A percentile compares a stretch with the other conserved stretches of the same genome.
phyloP scores from a whole-genome alignment of 2,797 vertebrate genomes.

The Moxostoma hubbsi region DNA sequence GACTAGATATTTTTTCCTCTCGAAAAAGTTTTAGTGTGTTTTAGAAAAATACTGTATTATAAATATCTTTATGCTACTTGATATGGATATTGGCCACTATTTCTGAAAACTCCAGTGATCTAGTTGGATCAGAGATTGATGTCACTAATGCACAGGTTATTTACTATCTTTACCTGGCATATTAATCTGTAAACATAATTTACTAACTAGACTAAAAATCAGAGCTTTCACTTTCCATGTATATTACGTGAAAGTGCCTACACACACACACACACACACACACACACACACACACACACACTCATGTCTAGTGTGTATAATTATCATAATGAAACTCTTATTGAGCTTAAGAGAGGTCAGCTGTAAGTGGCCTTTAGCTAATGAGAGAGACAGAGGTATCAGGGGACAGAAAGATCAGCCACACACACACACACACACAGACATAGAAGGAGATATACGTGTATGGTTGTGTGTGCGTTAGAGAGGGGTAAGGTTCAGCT shows the following conservation, averaged over 20 bases:
- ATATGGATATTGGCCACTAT: too few species aligned
- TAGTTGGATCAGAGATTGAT: background rate
- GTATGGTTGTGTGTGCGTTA: background rate
- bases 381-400: conserved; percentile 52
- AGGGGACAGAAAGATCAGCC: conserved; percentile 50
- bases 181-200: background rate
- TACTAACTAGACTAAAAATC: background rate
- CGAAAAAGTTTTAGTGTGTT: too few species aligned
- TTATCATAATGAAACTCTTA: conserved; percentile 56
- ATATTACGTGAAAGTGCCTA: background rate
- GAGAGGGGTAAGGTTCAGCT: conserved; percentile 49
- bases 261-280: conserved; percentile 15
- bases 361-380: conserved; percentile 59
- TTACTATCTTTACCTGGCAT: background rate
- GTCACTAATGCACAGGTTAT: background rate
- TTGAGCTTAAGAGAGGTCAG: conserved; percentile 56
- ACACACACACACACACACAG: conserved; percentile 35
- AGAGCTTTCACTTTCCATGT: conserved; percentile 5
- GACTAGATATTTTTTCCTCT: too few species aligned
- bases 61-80: too few species aligned
- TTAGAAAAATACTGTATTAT: too few species aligned
- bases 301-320: conserved; percentile 45
- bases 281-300: background rate
- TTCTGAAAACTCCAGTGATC: too few species aligned
- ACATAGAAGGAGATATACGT: background rate